Evolutionary conservation across 2,113 vertebrate genomes (phyloP).

Genomic region (Rhabdornis inornatus): DNA sequence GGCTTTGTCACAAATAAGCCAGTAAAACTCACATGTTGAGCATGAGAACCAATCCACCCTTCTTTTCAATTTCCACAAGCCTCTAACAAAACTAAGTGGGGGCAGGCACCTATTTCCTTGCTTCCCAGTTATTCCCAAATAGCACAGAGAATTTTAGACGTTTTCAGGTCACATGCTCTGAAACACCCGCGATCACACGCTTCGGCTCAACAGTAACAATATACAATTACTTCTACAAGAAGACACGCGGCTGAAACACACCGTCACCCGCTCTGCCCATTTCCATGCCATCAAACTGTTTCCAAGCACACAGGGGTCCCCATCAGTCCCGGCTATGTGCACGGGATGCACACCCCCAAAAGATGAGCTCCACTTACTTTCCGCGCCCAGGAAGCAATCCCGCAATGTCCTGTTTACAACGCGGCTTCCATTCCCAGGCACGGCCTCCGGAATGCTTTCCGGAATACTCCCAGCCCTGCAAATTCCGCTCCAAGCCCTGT

Average conservation of each 20-base stretch:
- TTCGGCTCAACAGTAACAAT: background rate
- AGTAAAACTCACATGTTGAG: background rate
- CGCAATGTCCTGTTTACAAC: accelerated
- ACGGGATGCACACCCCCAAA: background rate
- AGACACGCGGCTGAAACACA: accelerated
- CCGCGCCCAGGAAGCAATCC: background rate
- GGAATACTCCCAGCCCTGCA: accelerated
- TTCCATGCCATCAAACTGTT: accelerated
- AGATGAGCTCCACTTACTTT: background rate
- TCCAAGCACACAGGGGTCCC: accelerated
- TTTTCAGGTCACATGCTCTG: background rate
- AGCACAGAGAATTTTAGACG: too few relatives aligned
- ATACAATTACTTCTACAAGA: background rate
- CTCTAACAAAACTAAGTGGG: background rate
- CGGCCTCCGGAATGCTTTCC: background rate
- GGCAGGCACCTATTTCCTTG: background rate
- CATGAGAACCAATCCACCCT: background rate
- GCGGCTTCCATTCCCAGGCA: background rate
- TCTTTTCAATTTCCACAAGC: background rate
- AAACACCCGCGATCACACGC: accelerated
- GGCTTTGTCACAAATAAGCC: background rate
- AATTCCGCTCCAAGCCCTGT: accelerated
- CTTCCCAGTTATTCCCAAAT: background rate
- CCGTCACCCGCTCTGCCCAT: accelerated
- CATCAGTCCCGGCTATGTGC: accelerated